Conservation (phyloP, 2,888 invertebrate genomes). For the Anticlea derivata region DNA sequence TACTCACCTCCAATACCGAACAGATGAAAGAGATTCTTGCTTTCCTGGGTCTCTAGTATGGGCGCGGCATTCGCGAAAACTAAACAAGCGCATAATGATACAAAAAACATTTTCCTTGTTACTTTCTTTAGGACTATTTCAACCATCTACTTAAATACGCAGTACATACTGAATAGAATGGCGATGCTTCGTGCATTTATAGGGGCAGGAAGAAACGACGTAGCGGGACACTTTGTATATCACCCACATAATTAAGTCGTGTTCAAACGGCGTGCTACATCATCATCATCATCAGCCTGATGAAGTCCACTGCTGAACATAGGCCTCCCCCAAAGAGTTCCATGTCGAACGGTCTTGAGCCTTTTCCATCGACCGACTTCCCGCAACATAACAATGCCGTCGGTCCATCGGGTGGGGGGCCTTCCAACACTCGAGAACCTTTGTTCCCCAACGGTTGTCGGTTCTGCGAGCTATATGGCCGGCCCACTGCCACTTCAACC, state of each 20-base stretch:
- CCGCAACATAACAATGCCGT: no score
- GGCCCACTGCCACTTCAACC: no score
- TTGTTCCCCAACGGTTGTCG: no score
- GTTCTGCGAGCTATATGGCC: no score
- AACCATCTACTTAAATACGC: constrained; percentile 35
- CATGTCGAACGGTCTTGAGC: no score
- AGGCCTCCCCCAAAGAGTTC: no score
- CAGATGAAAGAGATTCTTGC: constrained; percentile 29
- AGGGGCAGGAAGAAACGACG: constrained; percentile 36
- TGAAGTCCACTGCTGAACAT: no score
- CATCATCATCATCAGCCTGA: no score
- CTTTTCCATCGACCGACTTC: no score
- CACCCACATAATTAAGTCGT: constrained; percentile 65
- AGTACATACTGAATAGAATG: constrained; percentile 37
- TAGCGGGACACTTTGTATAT: constrained; percentile 57
- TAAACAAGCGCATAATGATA: constrained; percentile 33
- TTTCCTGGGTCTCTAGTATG: constrained; percentile 40
- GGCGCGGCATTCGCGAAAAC: constrained; percentile 44
- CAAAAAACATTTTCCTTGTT: constrained; percentile 28
- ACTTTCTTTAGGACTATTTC: constrained; percentile 25
- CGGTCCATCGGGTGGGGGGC: no score
- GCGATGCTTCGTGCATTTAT: constrained; percentile 42
- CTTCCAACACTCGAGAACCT: no score
- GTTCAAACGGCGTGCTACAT: no score
- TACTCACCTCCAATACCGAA: constrained; percentile 32